Evolutionary conservation across 1,140 invertebrate genomes (phyloP), one percentile per base, ranked within the genome.

Genomic region (Microvelia longipes): DNA sequence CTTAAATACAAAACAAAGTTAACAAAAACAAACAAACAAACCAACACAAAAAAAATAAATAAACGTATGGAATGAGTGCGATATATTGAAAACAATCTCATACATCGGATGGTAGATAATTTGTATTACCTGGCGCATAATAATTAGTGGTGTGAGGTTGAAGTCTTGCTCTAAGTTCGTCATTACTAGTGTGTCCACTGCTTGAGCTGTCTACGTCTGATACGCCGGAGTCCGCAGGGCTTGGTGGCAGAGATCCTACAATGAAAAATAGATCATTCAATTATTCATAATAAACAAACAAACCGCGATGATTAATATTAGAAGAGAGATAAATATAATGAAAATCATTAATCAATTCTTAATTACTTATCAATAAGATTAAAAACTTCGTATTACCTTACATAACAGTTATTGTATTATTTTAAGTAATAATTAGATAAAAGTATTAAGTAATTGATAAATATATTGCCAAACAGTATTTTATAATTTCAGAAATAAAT

Each of bases 191-290:
- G 77, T 90, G 87, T 60, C 95, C 94, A 71, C 91, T 92, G 75
- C 91, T 94, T 73, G 92, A 94, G 75, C 91, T 94, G 81, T 98
- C 94, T 73, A 97, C 93, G 81, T 98, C 94, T 62, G 93, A 96
- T 19, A 97, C 94, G 70, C 96, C 95, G 76, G 93, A 96, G 83
- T 98, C 94, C 15, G 95, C 94, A 69, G 96, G 95, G 81, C 93
- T 96, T 29, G 94, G 94, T 72, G 95, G 96, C 78, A 97, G 86
- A 76, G 94, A 96, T 81, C 92, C 93, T 77, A 73, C 66, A 67
- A 76, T 70, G 19, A 71, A 73, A 71, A 71, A 65, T 2, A n/a
- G n/a, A n/a, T 25, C 28, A n/a, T n/a, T n/a, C n/a, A n/a, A n/a
- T n/a, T n/a, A 60, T 60, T 11, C 19, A 5, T 11, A 11, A 60